A percentile compares a stretch with the other conserved stretches of the same genome.
Evolutionary conservation across 1,140 invertebrate species (phyloP).

Genomic region (Cheumatopsyche charites): DNA sequence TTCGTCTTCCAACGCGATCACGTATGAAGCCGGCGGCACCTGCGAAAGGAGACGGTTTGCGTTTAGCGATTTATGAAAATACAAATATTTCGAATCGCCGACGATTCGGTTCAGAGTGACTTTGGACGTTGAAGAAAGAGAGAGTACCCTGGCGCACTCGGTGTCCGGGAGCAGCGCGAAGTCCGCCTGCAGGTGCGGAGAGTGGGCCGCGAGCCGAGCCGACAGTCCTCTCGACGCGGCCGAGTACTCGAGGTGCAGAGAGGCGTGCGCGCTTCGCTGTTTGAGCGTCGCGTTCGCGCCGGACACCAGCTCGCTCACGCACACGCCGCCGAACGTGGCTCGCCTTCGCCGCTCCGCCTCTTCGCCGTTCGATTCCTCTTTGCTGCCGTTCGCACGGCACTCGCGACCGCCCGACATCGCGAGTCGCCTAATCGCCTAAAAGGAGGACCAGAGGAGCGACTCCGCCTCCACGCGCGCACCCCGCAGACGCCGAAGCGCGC

Average conservation of each 20-base stretch:
- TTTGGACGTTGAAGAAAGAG: too few species aligned
- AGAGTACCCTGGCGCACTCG: conserved; percentile 71
- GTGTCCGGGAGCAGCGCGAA: conserved; percentile 71
- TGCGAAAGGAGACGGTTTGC: background rate
- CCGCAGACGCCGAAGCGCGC: background rate
- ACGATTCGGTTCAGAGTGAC: too few species aligned
- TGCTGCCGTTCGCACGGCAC: background rate
- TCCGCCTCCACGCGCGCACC: background rate
- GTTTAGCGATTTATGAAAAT: background rate
- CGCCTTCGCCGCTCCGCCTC: conserved; percentile 59
- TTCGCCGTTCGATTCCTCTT: background rate
- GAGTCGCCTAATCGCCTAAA: too few species aligned
- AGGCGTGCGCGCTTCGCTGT: conserved; percentile 50
- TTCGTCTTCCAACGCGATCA: conserved; percentile 74
- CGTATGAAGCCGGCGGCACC: conserved; percentile 63
- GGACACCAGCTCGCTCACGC: conserved; percentile 38
- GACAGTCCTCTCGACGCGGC: conserved; percentile 52
- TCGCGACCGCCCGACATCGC: background rate
- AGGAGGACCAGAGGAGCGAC: too few species aligned
- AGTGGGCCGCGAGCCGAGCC: conserved; percentile 55
- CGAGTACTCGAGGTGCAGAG: conserved; percentile 47
- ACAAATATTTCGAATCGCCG: too few species aligned
- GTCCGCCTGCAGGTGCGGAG: conserved; percentile 63
- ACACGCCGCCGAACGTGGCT: too few species aligned
- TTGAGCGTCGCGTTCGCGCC: conserved; percentile 60